Evolutionary conservation across 2,113 vertebrate species (phyloP).

Genomic region (Charadrius vociferus): DNA sequence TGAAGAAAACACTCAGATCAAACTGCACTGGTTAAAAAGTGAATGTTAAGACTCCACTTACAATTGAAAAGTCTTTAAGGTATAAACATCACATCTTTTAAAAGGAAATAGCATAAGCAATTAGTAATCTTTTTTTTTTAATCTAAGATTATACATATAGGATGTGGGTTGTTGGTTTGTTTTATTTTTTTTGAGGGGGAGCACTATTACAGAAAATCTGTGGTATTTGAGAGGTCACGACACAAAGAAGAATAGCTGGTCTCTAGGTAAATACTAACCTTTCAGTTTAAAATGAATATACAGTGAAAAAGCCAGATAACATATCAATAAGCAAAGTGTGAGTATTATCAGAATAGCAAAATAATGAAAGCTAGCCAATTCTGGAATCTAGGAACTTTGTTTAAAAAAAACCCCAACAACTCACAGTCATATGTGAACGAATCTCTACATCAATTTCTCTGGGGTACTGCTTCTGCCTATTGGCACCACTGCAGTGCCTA

Average conservation of each 20-base stretch:
- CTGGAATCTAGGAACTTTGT: not conserved
- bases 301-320: not conserved
- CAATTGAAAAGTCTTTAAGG: not conserved
- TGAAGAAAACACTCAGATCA: not conserved
- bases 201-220: slow-evolving; percentile 73
- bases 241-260: slow-evolving; percentile 59
- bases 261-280: not conserved
- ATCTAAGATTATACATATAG: slow-evolving; percentile 74
- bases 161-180: slow-evolving; percentile 83
- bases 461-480: accelerated
- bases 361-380: not conserved
- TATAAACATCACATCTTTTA: not conserved
- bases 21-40: not conserved
- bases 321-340: not conserved
- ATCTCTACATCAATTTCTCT: not conserved
- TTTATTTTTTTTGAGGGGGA: not conserved
- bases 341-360: not conserved
- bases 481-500: not conserved
- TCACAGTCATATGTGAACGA: not conserved
- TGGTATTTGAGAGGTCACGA: slow-evolving; percentile 69
- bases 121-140: slow-evolving; percentile 32
- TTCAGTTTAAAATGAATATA: slow-evolving; percentile 15
- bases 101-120: slow-evolving; percentile 65
- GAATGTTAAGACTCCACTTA: not conserved
- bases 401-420: not conserved